Conservation (phyloP, 2,888 invertebrate species). For the Bombylius major region DNA sequence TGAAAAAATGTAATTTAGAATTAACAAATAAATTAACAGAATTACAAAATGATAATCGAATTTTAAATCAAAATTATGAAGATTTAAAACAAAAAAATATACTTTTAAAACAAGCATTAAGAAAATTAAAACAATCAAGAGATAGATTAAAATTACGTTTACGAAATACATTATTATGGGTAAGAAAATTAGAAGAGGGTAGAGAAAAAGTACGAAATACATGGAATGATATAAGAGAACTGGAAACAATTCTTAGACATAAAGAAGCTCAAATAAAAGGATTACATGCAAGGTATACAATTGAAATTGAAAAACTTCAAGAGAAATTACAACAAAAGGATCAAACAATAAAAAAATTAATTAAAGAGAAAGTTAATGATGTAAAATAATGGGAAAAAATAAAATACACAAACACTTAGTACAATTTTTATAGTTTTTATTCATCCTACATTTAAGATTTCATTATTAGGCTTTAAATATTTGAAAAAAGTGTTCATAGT, state of each 20-base stretch:
- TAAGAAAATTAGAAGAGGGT: slow-evolving; percentile 30
- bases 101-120: slow-evolving; percentile 22
- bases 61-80: slow-evolving; percentile 16
- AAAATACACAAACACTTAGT: no score
- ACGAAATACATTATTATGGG: slow-evolving; percentile 32
- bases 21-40: slow-evolving; percentile 11
- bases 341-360: slow-evolving; percentile 30
- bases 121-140: slow-evolving; percentile 28
- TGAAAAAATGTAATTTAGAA: slow-evolving; percentile 13
- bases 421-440: no score
- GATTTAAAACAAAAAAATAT: slow-evolving; percentile 19
- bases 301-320: slow-evolving; percentile 29
- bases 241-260: slow-evolving; percentile 31
- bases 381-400: no score
- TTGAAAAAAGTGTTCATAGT: no score
- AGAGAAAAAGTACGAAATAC: slow-evolving; percentile 27
- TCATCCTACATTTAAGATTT: no score
- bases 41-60: slow-evolving; percentile 15
- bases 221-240: slow-evolving; percentile 30
- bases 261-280: slow-evolving; percentile 35
- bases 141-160: slow-evolving; percentile 31
- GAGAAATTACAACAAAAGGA: slow-evolving; percentile 33
- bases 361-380: slow-evolving; percentile 21
- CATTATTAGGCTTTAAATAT: no score
- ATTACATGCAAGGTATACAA: slow-evolving; percentile 26